Conservation (phyloP, 1,140 invertebrate species). For the Diorhabda elongata region DNA sequence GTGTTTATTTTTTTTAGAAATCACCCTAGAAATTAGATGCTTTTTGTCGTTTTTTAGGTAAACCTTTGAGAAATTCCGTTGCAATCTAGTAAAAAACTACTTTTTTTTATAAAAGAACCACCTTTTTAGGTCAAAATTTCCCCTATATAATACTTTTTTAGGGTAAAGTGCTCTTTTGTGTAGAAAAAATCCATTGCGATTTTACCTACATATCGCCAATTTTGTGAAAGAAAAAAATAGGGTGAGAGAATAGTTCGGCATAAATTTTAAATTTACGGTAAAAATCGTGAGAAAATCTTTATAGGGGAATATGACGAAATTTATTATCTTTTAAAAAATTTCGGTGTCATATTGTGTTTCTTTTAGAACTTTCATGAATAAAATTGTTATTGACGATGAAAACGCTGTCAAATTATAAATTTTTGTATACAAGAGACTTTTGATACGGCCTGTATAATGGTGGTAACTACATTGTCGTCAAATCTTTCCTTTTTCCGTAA, state of each 20-base stretch:
- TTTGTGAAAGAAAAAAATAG: constrained; percentile 34
- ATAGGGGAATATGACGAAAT: neutral
- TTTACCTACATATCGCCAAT: constrained; percentile 36
- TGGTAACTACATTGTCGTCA: too few species aligned
- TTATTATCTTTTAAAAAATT: neutral
- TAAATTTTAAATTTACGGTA: constrained; percentile 35
- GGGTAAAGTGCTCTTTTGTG: constrained; percentile 39
- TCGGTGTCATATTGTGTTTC: too few species aligned
- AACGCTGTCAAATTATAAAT: too few species aligned
- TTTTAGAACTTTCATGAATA: too few species aligned
- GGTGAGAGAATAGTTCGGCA: constrained; percentile 29
- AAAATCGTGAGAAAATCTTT: constrained; percentile 24
- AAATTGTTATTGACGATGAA: too few species aligned
- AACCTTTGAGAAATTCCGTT: constrained; percentile 33
- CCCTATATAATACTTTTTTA: constrained; percentile 33
- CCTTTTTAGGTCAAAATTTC: constrained; percentile 34
- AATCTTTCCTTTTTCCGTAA: too few species aligned
- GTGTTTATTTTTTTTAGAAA: neutral
- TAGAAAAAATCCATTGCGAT: constrained; percentile 23
- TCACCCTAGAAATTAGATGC: constrained; percentile 6
- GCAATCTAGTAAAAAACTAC: constrained; percentile 18
- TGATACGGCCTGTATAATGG: too few species aligned
- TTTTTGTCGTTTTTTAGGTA: constrained; percentile 21
- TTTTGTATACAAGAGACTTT: too few species aligned
- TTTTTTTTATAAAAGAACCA: constrained; percentile 29